phyloP scores from a whole-genome alignment of 2,113 vertebrate species.

The Carollia perspicillata region DNA sequence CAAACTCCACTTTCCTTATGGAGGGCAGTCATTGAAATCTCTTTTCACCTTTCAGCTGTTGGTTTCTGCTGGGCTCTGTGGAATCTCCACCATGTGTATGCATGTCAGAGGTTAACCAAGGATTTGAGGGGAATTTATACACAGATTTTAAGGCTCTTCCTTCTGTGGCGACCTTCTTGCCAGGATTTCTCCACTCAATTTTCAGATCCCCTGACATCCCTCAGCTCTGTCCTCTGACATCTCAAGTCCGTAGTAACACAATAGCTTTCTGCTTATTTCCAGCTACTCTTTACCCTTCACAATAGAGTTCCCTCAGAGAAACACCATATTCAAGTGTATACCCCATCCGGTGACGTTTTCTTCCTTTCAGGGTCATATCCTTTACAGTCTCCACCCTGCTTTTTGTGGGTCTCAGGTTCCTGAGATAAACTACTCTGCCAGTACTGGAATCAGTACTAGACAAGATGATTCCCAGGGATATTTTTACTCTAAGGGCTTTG shows the following conservation, averaged over 20 bases:
- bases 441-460: background rate
- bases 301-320: background rate
- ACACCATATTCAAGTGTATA: background rate
- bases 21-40: background rate
- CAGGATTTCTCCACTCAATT: background rate
- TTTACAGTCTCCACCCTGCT: background rate
- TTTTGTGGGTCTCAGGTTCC: background rate
- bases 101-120: background rate
- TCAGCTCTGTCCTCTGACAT: background rate
- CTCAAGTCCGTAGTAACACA: background rate
- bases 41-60: background rate
- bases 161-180: background rate
- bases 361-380: background rate
- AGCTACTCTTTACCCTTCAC: background rate
- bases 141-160: background rate
- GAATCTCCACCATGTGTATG: background rate
- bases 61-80: background rate
- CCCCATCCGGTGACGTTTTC: background rate
- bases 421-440: background rate
- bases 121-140: background rate
- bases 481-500: background rate
- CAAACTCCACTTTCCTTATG: background rate
- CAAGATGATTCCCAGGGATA: background rate
- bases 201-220: background rate
- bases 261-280: background rate